These are phyloP conservation scores for Halyomorpha halys DNA, from an alignment of 1,140 invertebrate genomes.

Conservation along the genomic window DNA sequence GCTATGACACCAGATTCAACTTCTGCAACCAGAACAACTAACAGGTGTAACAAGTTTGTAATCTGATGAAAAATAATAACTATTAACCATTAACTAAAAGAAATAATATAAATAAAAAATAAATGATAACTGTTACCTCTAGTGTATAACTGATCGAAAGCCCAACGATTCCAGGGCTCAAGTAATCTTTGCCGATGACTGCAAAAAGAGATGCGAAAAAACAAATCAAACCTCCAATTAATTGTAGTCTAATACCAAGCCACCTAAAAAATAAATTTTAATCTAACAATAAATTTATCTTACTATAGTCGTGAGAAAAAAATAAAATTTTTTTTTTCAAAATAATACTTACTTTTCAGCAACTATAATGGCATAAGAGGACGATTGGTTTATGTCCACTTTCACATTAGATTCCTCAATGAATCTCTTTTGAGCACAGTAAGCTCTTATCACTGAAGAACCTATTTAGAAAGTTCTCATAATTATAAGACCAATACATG, in stretches of 20 bases:
- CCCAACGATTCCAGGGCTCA: slow-evolving; percentile 44
- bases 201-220: no score
- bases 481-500: no score
- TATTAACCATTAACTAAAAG: slow-evolving; percentile 45
- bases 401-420: slow-evolving; percentile 67
- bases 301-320: no score
- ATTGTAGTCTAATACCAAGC: no score
- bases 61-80: slow-evolving; percentile 59
- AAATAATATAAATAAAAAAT: background rate
- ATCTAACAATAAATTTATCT: background rate
- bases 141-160: slow-evolving; percentile 76
- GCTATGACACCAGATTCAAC: slow-evolving; percentile 96
- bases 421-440: slow-evolving; percentile 60
- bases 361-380: slow-evolving; percentile 73
- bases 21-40: slow-evolving; percentile 92
- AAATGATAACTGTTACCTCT: slow-evolving; percentile 44
- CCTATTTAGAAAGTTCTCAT: no score
- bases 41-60: slow-evolving; percentile 89
- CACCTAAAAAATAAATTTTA: slow-evolving; percentile 15
- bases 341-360: slow-evolving; percentile 61
- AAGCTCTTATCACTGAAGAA: slow-evolving; percentile 61
- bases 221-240: no score
- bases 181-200: slow-evolving; percentile 38
- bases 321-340: no score
- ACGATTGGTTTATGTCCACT: slow-evolving; percentile 77